A percentile compares a stretch with the other conserved stretches of the same genome.
phyloP scores from a whole-genome alignment of 2,113 vertebrate genomes.

The Erpornis zantholeuca region DNA sequence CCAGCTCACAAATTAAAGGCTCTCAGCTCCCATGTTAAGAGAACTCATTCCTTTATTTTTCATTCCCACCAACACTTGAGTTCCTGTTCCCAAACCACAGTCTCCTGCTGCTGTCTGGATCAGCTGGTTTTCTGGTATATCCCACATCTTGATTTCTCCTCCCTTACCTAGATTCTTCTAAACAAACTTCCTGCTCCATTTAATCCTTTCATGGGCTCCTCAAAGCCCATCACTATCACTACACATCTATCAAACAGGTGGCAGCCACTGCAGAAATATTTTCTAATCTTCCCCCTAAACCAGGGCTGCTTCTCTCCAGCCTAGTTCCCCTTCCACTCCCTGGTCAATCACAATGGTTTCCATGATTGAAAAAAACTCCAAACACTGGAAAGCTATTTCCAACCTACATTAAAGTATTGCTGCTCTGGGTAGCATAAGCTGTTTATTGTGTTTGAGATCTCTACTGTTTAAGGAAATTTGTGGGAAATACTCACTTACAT shows the following conservation, averaged over 20 bases:
- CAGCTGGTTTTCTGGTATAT: slow-evolving; percentile 5
- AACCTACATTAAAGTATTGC: neutral
- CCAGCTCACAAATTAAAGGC: slow-evolving; percentile 29
- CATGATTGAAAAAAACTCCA: neutral
- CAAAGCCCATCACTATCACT: neutral
- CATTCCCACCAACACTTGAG: slow-evolving; percentile 3
- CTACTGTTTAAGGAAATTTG: neutral
- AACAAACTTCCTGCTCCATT: neutral
- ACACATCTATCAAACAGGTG: neutral
- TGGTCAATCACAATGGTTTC: neutral
- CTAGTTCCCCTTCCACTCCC: neutral
- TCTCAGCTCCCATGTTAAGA: neutral
- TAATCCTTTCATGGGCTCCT: neutral
- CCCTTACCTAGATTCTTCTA: neutral
- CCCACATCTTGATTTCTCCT: neutral
- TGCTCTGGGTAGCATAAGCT: neutral
- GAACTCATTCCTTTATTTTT: slow-evolving; percentile 3
- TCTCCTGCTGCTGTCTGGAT: slow-evolving; percentile 18
- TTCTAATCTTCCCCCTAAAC: neutral
- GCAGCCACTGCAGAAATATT: neutral
- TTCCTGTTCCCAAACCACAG: slow-evolving; percentile 40
- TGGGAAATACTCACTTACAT: neutral
- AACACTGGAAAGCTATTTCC: neutral
- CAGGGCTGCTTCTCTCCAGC: neutral
- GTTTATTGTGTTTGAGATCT: neutral